phyloP scores from a whole-genome alignment of 2,797 vertebrate species.

The Clamator glandarius region DNA sequence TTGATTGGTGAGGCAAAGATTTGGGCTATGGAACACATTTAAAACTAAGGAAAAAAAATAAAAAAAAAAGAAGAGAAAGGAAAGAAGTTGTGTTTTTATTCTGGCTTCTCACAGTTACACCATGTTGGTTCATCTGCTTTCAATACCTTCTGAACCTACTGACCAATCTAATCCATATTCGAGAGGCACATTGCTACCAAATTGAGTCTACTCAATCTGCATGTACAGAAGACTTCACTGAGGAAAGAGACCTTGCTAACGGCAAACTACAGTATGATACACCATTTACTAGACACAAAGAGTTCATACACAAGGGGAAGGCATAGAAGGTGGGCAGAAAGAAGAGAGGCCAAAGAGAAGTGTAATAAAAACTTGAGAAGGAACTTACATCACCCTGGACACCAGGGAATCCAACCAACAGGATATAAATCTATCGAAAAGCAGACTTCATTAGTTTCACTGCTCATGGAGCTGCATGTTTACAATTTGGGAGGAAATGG shows the following conservation, averaged over 20 bases:
- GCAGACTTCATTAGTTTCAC: background rate
- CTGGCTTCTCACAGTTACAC: background rate
- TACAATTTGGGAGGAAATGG: conserved; percentile 16
- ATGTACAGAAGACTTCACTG: background rate
- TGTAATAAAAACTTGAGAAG: background rate
- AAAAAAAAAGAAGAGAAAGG: background rate
- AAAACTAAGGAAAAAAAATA: background rate
- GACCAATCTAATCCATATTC: background rate
- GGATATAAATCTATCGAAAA: background rate
- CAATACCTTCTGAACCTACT: background rate
- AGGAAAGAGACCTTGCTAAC: background rate
- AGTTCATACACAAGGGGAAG: background rate
- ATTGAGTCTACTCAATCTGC: background rate
- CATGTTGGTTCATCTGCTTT: background rate
- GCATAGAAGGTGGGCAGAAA: background rate
- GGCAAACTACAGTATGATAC: background rate
- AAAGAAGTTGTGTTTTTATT: background rate
- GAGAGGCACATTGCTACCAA: too few species aligned
- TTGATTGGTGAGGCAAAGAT: background rate
- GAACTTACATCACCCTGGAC: background rate
- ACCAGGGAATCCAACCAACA: background rate
- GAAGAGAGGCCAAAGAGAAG: background rate
- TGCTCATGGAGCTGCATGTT: conserved; percentile 20
- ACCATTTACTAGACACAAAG: background rate
- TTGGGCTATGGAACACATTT: background rate